A percentile compares a stretch with the other conserved stretches of the same genome.
phyloP scores from a whole-genome alignment of 2,888 invertebrate genomes.

The Oxyteleia sp. region DNA sequence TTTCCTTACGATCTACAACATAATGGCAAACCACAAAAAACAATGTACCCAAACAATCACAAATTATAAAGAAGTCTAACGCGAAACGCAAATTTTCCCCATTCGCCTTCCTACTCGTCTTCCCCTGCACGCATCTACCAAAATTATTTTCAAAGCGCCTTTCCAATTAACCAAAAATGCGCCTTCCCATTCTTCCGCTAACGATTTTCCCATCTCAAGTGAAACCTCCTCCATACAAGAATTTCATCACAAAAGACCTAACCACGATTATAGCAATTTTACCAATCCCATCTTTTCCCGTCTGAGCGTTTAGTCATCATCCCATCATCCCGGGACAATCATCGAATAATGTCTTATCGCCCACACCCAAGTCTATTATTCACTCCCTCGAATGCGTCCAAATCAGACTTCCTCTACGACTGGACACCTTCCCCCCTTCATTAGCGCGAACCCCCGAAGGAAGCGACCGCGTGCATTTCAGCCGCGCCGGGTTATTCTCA shows the following conservation, averaged over 20 bases:
- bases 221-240: not conserved
- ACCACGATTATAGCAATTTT: constrained; percentile 34
- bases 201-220: too few relatives aligned
- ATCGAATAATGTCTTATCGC: constrained; percentile 19
- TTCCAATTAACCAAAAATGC: not conserved
- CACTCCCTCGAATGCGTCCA: constrained; percentile 7
- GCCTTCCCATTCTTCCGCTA: too few relatives aligned
- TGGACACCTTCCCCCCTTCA: constrained; percentile 24
- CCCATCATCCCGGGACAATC: constrained; percentile 6
- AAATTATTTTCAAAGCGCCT: not conserved
- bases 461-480: not conserved
- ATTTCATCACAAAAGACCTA: not conserved
- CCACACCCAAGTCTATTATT: not conserved
- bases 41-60: too few relatives aligned
- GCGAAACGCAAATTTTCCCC: too few relatives aligned
- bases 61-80: too few relatives aligned
- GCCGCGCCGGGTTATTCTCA: not conserved
- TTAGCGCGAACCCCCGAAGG: not conserved
- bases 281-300: constrained; percentile 37
- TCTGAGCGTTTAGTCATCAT: not conserved
- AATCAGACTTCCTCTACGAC: constrained; percentile 31
- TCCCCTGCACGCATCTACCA: too few relatives aligned
- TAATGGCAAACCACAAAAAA: too few relatives aligned
- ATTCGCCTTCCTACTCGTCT: too few relatives aligned
- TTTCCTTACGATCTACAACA: too few relatives aligned